A percentile compares a stretch with the other conserved stretches of the same genome.
Evolutionary conservation across 2,797 vertebrate species (phyloP).

Genomic region (Paguma larvata): DNA sequence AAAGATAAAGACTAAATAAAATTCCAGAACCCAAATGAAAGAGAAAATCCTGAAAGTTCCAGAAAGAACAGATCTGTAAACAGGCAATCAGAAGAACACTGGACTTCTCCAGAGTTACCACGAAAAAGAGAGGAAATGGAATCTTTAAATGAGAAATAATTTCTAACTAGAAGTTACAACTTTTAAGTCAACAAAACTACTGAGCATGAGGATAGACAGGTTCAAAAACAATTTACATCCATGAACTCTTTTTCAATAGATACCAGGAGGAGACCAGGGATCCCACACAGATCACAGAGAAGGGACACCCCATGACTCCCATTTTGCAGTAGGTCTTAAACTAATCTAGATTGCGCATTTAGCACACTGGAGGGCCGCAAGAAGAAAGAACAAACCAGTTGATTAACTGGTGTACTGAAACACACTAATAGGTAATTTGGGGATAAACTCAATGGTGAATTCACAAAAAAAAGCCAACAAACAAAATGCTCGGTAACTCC

Average conservation of each 20-base stretch:
- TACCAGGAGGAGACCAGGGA: background rate
- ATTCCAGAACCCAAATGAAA: background rate
- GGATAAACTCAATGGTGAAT: background rate
- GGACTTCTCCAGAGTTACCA: background rate
- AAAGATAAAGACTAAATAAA: background rate
- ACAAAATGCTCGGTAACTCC: background rate
- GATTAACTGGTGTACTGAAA: background rate
- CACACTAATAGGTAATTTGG: background rate
- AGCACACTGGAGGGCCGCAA: background rate
- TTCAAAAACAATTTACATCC: background rate
- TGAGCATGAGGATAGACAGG: background rate
- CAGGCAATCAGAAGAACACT: background rate
- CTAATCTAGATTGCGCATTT: accelerated
- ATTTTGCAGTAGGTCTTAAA: background rate
- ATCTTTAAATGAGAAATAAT: background rate
- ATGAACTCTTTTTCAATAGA: background rate
- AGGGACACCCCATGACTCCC: background rate
- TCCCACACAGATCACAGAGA: background rate
- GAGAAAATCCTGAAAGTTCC: background rate
- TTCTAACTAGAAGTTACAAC: background rate
- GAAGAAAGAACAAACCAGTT: background rate
- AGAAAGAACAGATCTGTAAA: background rate
- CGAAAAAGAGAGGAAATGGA: background rate
- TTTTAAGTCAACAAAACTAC: background rate
- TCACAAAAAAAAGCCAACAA: background rate